phyloP scores from a whole-genome alignment of 2,888 invertebrate species.

The Melinaea menophilus region DNA sequence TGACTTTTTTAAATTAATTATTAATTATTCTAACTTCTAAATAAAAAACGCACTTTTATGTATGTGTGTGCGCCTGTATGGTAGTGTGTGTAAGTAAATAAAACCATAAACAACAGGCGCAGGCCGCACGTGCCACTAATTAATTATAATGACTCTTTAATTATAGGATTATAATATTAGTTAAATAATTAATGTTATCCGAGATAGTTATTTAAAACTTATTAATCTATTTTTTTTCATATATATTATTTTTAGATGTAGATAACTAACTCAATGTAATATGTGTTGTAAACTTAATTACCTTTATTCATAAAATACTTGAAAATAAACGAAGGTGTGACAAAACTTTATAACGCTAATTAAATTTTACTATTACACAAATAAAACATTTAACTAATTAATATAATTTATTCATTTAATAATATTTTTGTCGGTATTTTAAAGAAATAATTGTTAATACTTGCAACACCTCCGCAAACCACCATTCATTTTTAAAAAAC shows the following conservation, averaged over 20 bases:
- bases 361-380: constrained; percentile 14
- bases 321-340: constrained; percentile 6
- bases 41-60: no score
- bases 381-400: constrained; percentile 18
- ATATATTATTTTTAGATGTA: constrained; percentile 1
- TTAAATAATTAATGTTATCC: constrained; percentile 43
- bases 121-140: constrained; percentile 55
- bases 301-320: background rate
- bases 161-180: constrained; percentile 57
- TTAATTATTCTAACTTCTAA: no score
- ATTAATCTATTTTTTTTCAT: constrained; percentile 9
- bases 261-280: background rate
- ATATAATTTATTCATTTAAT: constrained; percentile 18
- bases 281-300: background rate
- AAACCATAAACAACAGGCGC: constrained; percentile 37
- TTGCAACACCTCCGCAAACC: constrained; percentile 46
- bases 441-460: constrained; percentile 38
- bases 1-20: no score
- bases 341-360: constrained; percentile 10
- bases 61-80: no score
- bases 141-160: constrained; percentile 61
- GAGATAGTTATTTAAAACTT: constrained; percentile 22
- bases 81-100: no score
- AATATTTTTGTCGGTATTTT: constrained; percentile 13
- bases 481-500: constrained; percentile 55